Base-by-base conservation (phyloP, 1,140 invertebrate species). In the Calosoma granatense region DNA sequence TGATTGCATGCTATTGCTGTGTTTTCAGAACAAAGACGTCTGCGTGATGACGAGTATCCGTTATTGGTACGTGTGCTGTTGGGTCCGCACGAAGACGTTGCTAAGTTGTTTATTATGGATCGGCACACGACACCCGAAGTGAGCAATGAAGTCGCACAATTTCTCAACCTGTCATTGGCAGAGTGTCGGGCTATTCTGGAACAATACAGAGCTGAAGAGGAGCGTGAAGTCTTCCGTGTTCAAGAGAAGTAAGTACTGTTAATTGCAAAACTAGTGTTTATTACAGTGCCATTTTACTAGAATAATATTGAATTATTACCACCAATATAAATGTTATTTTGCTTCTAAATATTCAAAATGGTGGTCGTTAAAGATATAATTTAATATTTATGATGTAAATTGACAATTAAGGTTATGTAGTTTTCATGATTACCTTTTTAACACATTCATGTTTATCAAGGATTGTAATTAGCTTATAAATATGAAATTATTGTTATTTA, bases 31-130 rank as follows among this genome's bases (percentile, higher is more conserved):
- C 85, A 88, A 71, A 77, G 83, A 61, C 75, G 85, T 65, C 72
- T 93, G 22, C 79, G 80, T 65, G 85, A 89, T 23, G 82, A 85
- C 59, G 88, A 92, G 66, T 88, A 86, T 77, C 90, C 90, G 19
- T 69, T 93, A 58, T 72, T 91, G 63, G 81, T 85, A 43, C 75
- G 89, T 58, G 82, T 92, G 14, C 80, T 87, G 58, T 69, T 90
- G 55, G 89, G 90, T 22, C 88, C 89, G 14, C 86, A 90, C 67
- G 90, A 93, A 72, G 88, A 88, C 69, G 82, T 89, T 17, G 83
- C 84, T 15, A 84, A 85, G 66, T 72, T 93, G 23, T 92, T 88
- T 71, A 72, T 93, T 54, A 87, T 90, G 69, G 89, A 92, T 68
- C 79, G 82, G 61, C 75, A 83, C 20, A 81, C 77, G 51, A 86